These are phyloP conservation scores for Orthosia cruda DNA, from an alignment of 2,888 invertebrate genomes.

Conservation along the genomic window DNA sequence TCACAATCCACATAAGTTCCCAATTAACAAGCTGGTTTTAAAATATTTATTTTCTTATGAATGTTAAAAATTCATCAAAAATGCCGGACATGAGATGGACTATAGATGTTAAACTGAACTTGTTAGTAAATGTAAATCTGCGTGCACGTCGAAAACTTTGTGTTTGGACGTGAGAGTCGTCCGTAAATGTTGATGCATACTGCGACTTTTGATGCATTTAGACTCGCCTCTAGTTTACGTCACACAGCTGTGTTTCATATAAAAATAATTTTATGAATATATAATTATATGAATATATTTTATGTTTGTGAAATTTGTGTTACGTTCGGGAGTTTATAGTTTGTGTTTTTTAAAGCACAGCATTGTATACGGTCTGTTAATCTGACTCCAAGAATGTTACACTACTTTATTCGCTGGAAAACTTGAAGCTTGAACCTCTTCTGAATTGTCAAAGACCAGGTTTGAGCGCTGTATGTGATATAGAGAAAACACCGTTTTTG, in stretches of 20 bases:
- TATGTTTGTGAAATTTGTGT: too few relatives aligned
- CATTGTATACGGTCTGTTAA: too few relatives aligned
- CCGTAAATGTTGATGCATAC: slow-evolving; percentile 11
- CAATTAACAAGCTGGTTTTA: too few relatives aligned
- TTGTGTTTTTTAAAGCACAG: too few relatives aligned
- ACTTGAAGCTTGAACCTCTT: too few relatives aligned
- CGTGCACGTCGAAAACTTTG: slow-evolving; percentile 5
- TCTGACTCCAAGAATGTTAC: too few relatives aligned
- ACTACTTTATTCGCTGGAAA: too few relatives aligned
- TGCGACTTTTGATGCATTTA: slow-evolving; percentile 7
- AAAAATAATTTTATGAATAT: background rate
- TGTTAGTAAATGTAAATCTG: slow-evolving; percentile 6
- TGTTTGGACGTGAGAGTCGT: background rate
- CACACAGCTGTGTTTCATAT: slow-evolving; percentile 11
- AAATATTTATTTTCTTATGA: background rate
- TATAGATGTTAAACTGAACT: background rate
- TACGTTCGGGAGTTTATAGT: too few relatives aligned
- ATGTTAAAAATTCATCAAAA: background rate
- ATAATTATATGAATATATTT: background rate
- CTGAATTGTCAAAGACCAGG: too few relatives aligned
- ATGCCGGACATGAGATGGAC: background rate
- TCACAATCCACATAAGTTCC: too few relatives aligned
- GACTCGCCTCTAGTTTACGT: background rate
- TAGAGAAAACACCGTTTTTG: too few relatives aligned
- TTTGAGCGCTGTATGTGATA: too few relatives aligned